Percentiles rank a stretch among this genome's conserved stretches.
Conservation (phyloP, 2,113 vertebrate species). For the Cyprinus carpio region DNA sequence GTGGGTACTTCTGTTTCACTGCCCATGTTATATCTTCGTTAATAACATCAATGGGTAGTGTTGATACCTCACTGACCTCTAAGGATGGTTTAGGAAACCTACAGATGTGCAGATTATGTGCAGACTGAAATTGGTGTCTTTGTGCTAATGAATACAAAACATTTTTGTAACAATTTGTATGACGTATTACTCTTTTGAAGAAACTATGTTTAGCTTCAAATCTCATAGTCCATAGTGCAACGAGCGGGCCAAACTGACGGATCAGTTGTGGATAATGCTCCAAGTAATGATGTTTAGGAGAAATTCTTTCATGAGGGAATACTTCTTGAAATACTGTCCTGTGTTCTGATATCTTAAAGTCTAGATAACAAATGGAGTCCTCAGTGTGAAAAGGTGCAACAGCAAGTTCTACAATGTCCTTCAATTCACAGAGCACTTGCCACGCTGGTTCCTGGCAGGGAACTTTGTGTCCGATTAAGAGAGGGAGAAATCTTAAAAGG, state of each 20-base stretch:
- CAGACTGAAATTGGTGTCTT: constrained; percentile 49
- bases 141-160: constrained; percentile 26
- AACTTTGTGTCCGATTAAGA: neutral
- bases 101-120: constrained; percentile 39
- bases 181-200: constrained; percentile 43
- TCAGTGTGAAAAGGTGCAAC: neutral
- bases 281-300: constrained; percentile 43
- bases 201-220: constrained; percentile 9
- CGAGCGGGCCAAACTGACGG: neutral
- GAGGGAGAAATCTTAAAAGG: constrained; percentile 3
- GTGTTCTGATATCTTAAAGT: constrained; percentile 1
- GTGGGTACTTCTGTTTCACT: neutral
- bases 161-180: constrained; percentile 52
- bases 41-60: neutral
- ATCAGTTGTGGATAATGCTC: constrained; percentile 25
- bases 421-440: constrained; percentile 26
- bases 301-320: constrained; percentile 43
- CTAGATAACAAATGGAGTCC: neutral
- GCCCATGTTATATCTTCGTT: neutral
- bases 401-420: too few species aligned
- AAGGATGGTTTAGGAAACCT: neutral
- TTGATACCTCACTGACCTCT: neutral
- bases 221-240: constrained; percentile 45
- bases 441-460: neutral
- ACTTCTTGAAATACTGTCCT: constrained; percentile 28